A percentile compares a stretch with the other conserved stretches of the same genome.
phyloP scores from a whole-genome alignment of 2,113 vertebrate genomes.

The Eptesicus fuscus region DNA sequence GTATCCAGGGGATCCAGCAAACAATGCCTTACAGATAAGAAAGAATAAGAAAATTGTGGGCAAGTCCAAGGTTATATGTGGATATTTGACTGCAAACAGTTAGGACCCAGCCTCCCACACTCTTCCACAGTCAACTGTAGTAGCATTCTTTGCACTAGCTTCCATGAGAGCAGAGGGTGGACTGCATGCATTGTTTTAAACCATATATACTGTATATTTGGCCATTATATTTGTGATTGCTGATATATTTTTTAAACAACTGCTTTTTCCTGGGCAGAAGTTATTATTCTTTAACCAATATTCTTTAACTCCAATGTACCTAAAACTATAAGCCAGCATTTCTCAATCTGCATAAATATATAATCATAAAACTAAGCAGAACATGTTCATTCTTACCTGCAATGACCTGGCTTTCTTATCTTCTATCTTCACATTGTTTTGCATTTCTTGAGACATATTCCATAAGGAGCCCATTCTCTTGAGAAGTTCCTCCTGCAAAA shows the following conservation, averaged over 20 bases:
- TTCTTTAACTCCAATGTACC: not conserved
- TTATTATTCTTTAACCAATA: not conserved
- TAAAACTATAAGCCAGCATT: not conserved
- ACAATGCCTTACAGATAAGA: not conserved
- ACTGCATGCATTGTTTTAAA: too few relatives aligned
- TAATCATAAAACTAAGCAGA: not conserved
- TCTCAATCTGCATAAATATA: not conserved
- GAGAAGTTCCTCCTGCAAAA: not conserved
- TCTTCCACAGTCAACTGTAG: not conserved
- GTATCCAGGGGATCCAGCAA: not conserved
- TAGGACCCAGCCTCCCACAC: too few relatives aligned
- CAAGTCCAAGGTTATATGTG: too few relatives aligned
- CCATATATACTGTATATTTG: too few relatives aligned
- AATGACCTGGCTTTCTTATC: not conserved
- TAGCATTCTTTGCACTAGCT: not conserved
- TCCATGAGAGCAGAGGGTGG: too few relatives aligned
- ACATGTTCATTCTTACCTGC: not conserved
- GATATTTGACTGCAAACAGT: too few relatives aligned
- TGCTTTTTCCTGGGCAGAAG: not conserved
- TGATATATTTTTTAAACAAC: not conserved
- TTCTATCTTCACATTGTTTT: not conserved
- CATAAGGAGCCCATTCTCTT: not conserved
- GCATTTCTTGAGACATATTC: not conserved
- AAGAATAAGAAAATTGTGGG: not conserved
- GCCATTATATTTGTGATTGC: not conserved